A percentile compares a stretch with the other conserved stretches of the same genome.
phyloP scores from a whole-genome alignment of 1,140 invertebrate genomes.

The Sitobion miscanthi region DNA sequence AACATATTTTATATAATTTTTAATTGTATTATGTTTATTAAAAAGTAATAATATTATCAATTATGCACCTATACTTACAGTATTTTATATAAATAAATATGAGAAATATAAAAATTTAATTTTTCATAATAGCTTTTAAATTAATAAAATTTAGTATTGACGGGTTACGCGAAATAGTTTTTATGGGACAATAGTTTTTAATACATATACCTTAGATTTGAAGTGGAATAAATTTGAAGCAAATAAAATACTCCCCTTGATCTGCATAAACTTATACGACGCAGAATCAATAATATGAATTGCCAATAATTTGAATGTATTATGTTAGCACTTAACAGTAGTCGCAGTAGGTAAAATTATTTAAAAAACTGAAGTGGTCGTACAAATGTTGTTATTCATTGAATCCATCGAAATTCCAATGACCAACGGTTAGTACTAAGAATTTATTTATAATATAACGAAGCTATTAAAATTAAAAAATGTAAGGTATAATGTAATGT shows the following conservation, averaged over 20 bases:
- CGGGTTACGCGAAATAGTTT: not conserved
- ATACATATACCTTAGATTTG: not conserved
- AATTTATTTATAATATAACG: too few species aligned
- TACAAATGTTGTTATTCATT: not conserved
- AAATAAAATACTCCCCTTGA: not conserved
- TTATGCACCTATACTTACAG: not conserved
- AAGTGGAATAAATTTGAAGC: not conserved
- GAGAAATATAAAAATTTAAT: not conserved
- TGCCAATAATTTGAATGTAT: not conserved
- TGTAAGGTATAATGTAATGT: not conserved
- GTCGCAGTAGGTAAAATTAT: not conserved
- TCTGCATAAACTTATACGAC: not conserved
- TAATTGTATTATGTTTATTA: not conserved
- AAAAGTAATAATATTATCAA: not conserved
- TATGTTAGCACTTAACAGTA: not conserved
- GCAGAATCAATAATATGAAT: not conserved
- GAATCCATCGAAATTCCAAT: not conserved
- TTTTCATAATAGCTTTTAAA: not conserved
- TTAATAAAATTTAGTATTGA: not conserved
- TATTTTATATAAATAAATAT: not conserved
- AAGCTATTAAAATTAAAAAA: not conserved
- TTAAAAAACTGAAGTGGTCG: not conserved
- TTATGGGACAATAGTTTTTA: not conserved
- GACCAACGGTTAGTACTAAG: too few species aligned
- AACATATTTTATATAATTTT: too few species aligned